Conservation (phyloP, 1,140 invertebrate species). For the Drosophila miranda region DNA sequence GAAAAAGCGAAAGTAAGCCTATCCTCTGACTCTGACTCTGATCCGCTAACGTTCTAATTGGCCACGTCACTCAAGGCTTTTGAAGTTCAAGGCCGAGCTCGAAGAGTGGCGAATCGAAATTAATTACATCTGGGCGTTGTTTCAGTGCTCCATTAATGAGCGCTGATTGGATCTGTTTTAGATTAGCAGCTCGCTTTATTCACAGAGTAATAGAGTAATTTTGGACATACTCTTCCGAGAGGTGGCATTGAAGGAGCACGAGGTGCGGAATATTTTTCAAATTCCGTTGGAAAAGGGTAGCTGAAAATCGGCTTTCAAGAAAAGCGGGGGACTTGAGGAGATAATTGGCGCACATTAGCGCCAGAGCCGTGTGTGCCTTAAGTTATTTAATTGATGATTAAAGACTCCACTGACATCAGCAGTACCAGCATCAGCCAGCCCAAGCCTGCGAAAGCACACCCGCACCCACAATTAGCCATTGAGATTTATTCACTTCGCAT, state of each 20-base stretch:
- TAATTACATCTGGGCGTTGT: slow-evolving; percentile 58
- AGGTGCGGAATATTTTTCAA: no score
- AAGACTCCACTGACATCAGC: slow-evolving; percentile 43
- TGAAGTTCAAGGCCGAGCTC: slow-evolving; percentile 67
- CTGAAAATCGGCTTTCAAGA: not conserved
- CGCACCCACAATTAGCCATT: slow-evolving; percentile 56
- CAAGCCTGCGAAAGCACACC: slow-evolving; percentile 11
- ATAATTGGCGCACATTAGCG: slow-evolving; percentile 33
- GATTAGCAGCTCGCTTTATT: no score
- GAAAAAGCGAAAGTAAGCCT: slow-evolving; percentile 69
- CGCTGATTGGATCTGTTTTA: slow-evolving; percentile 50
- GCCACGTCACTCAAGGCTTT: slow-evolving; percentile 13
- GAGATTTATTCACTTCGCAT: slow-evolving; percentile 48
- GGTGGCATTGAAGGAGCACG: no score
- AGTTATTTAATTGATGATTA: slow-evolving; percentile 54
- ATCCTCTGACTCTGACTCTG: not conserved
- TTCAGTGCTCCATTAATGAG: slow-evolving; percentile 27
- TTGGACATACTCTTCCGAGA: no score
- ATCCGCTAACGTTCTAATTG: slow-evolving; percentile 60
- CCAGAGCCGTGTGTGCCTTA: slow-evolving; percentile 23
- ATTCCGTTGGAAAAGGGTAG: not conserved
- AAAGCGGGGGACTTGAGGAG: slow-evolving; percentile 9
- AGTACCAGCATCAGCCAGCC: slow-evolving; percentile 33
- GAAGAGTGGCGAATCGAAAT: slow-evolving; percentile 72
- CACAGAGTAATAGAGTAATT: slow-evolving; percentile 32